Conservation (phyloP, 2,797 vertebrate genomes). For the Tokudaia tokunoshimensis region DNA sequence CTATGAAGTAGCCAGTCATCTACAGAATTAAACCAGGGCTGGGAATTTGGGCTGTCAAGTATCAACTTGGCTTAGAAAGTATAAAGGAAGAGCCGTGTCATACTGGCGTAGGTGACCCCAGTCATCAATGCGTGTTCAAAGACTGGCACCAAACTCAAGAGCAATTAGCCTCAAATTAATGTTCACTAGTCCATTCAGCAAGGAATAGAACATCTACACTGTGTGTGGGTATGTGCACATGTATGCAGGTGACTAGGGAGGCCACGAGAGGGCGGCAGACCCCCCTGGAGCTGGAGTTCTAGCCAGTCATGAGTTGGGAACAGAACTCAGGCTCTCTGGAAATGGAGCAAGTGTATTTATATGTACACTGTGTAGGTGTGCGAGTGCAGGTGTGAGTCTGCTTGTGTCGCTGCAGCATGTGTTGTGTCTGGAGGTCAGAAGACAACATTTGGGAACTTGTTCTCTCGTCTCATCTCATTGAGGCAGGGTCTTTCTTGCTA, state of each 20-base stretch:
- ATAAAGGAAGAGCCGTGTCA: not conserved
- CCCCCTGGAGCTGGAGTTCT: not conserved
- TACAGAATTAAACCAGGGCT: not conserved
- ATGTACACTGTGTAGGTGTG: not conserved
- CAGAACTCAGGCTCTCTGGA: not conserved
- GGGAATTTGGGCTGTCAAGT: conserved; percentile 25
- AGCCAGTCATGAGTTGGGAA: not conserved
- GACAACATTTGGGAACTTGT: not conserved
- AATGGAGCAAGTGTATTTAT: too few relatives aligned
- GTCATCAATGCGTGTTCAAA: conserved; percentile 1
- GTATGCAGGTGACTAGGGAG: too few relatives aligned
- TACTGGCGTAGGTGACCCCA: not conserved
- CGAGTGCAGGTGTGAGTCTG: not conserved
- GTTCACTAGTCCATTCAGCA: conserved; percentile 33
- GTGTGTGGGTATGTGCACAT: not conserved
- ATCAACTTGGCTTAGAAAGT: not conserved
- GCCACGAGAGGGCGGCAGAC: not conserved
- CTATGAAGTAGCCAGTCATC: not conserved
- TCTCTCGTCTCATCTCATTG: not conserved
- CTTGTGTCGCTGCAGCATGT: not conserved
- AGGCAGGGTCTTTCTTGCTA: not conserved
- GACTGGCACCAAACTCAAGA: not conserved
- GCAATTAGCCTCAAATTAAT: not conserved
- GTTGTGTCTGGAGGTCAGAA: not conserved
- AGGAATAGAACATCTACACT: not conserved